phyloP scores from a whole-genome alignment of 2,113 vertebrate species.

The Pelecanus crispus region DNA sequence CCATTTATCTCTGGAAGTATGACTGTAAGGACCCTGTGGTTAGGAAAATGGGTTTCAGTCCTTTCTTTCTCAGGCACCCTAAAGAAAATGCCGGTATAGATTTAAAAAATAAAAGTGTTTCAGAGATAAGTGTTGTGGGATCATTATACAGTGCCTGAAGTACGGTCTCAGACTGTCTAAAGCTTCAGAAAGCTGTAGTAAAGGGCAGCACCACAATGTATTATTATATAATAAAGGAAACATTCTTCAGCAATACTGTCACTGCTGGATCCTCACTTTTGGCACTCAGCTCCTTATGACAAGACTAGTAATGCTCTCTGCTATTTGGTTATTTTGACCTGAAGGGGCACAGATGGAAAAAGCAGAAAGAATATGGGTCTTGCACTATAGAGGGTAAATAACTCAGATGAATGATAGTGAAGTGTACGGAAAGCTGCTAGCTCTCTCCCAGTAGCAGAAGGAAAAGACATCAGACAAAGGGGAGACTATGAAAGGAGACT shows the following conservation, averaged over 20 bases:
- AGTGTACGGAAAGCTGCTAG: neutral
- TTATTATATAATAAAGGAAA: neutral
- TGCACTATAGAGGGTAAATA: neutral
- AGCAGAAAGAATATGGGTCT: neutral
- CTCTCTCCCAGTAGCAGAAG: neutral
- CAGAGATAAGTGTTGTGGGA: neutral
- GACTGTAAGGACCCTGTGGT: neutral
- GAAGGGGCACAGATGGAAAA: neutral
- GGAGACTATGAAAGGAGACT: neutral
- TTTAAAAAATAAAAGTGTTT: neutral
- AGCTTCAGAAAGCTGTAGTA: neutral
- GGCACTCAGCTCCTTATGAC: neutral
- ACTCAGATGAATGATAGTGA: neutral
- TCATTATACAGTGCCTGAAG: neutral
- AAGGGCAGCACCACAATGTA: neutral
- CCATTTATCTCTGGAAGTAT: neutral
- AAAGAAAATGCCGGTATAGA: neutral
- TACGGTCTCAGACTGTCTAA: neutral
- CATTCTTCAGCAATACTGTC: neutral
- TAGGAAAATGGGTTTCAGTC: neutral
- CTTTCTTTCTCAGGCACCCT: neutral
- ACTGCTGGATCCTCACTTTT: neutral
- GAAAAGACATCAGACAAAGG: neutral
- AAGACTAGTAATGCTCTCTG: neutral
- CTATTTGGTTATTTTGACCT: neutral